phyloP scores from a whole-genome alignment of 1,140 invertebrate genomes.

The Platorchestia sp. region DNA sequence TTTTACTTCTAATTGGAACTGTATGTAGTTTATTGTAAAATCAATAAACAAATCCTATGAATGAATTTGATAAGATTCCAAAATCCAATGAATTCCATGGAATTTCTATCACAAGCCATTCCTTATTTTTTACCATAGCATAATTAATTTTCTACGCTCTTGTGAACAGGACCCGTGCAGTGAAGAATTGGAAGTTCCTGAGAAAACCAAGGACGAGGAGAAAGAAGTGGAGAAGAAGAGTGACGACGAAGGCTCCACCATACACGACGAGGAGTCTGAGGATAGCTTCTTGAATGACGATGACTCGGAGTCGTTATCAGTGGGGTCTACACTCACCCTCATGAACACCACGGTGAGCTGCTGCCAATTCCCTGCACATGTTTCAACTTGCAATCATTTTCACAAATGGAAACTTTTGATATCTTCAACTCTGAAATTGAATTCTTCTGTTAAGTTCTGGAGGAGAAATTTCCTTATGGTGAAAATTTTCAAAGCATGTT shows the following conservation, averaged over 20 bases:
- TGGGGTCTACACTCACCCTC: neutral
- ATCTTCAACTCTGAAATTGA: neutral
- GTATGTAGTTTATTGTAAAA: no score
- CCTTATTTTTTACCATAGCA: no score
- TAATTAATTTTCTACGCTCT: no score
- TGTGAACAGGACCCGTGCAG: constrained; percentile 11
- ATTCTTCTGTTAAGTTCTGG: neutral
- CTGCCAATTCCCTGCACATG: neutral
- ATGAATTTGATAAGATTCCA: no score
- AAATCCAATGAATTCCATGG: no score
- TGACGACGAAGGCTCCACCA: neutral
- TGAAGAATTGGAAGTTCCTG: neutral
- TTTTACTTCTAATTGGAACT: no score
- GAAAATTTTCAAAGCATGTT: no score
- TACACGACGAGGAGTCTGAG: neutral
- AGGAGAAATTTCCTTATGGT: neutral
- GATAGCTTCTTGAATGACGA: neutral
- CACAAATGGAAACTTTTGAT: neutral
- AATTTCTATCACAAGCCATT: no score
- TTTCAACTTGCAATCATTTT: neutral
- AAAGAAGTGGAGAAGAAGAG: constrained; percentile 8
- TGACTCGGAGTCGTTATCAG: constrained; percentile 16
- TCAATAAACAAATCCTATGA: no score
- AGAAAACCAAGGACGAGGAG: constrained; percentile 27
- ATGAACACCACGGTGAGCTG: constrained; percentile 30